A percentile compares a stretch with the other conserved stretches of the same genome.
Conservation (phyloP, 2,797 vertebrate species). For the Eulemur rubriventer region DNA sequence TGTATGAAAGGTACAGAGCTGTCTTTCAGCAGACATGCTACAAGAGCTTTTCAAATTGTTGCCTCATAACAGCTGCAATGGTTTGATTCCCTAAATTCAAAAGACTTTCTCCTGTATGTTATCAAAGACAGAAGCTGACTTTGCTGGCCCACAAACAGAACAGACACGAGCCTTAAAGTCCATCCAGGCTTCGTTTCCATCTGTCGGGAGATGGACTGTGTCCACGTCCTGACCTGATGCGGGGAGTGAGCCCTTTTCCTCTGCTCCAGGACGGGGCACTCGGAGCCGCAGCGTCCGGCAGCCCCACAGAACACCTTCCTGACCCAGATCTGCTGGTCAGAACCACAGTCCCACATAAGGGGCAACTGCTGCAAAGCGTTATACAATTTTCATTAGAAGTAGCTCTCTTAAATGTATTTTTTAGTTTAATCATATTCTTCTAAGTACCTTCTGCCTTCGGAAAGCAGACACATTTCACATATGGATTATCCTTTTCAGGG, state of each 20-base stretch:
- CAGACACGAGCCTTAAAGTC: not conserved
- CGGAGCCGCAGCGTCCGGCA: not conserved
- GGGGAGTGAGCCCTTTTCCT: fast-evolving
- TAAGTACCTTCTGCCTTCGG: not conserved
- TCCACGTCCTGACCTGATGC: fast-evolving
- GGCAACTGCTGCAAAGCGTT: not conserved
- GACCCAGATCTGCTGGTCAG: not conserved
- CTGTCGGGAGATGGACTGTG: not conserved
- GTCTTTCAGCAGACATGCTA: conserved; percentile 50
- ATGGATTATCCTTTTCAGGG: not conserved
- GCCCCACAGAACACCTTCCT: not conserved
- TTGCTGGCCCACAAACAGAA: conserved; percentile 23
- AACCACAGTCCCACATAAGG: not conserved
- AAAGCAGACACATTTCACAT: not conserved
- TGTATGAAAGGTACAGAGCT: conserved; percentile 58
- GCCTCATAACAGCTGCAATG: conserved; percentile 35
- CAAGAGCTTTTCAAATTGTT: conserved; percentile 62
- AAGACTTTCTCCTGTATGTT: not conserved
- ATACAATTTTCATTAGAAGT: not conserved
- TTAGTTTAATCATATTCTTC: not conserved
- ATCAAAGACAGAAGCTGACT: conserved; percentile 55
- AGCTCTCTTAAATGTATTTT: not conserved
- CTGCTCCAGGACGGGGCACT: fast-evolving
- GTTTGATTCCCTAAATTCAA: conserved; percentile 64
- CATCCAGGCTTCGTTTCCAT: not conserved